phyloP scores from a whole-genome alignment of 2,888 invertebrate genomes.

The Platerodrilus igneus region DNA sequence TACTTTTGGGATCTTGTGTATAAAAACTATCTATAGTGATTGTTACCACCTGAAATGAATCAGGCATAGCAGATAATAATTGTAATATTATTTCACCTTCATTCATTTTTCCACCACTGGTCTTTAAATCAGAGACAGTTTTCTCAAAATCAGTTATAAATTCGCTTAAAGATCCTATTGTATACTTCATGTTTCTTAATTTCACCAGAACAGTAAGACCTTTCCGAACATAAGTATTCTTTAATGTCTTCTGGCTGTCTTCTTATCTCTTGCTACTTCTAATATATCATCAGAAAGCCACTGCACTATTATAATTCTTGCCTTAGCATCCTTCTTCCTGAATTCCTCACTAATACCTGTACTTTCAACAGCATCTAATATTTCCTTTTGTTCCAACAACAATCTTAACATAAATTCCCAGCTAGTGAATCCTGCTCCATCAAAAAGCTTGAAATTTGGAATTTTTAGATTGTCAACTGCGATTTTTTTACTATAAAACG shows the following conservation, averaged over 20 bases:
- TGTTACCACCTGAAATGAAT: not conserved
- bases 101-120: not conserved
- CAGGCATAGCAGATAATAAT: slow-evolving; percentile 1
- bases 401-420: not conserved
- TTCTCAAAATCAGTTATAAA: slow-evolving; percentile 1
- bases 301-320: slow-evolving; percentile 1
- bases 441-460: too few relatives aligned
- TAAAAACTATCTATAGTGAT: too few relatives aligned
- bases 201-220: not conserved
- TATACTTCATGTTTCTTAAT: slow-evolving; percentile 2
- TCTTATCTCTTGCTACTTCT: not conserved
- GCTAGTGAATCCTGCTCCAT: too few relatives aligned
- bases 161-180: not conserved
- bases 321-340: slow-evolving; percentile 1
- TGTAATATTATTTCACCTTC: slow-evolving; percentile 5
- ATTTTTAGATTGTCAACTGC: too few relatives aligned
- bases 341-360: not conserved
- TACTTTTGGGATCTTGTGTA: too few relatives aligned
- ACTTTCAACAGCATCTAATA: slow-evolving; percentile 3
- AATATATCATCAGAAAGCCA: slow-evolving; percentile 2
- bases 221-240: not conserved
- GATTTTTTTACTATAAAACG: too few relatives aligned
- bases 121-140: slow-evolving; percentile 5
- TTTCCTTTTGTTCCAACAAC: slow-evolving; percentile 4
- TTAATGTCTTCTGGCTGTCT: slow-evolving; percentile 1